Base-by-base conservation (phyloP, 2,888 invertebrate genomes). In the Sinohyriopsis cumingii region DNA sequence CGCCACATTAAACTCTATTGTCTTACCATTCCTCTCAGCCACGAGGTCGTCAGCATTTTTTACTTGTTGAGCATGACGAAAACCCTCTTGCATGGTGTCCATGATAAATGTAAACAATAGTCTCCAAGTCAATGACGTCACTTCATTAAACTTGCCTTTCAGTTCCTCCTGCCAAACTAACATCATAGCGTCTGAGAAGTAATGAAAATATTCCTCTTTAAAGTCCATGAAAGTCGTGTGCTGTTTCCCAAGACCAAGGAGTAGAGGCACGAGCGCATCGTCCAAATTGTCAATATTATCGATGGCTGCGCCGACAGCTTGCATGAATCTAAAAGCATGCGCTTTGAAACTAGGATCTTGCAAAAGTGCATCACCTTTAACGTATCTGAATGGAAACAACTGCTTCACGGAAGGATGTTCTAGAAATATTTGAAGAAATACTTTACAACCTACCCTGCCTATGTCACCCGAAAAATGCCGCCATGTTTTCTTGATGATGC, bases 241-340 rank as follows among this genome's bases (percentile, higher is more conserved):
- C 59, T 78, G 74, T 59, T 76, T 63, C 20, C 85, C 85, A 3
- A 85, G 76, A 19, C 75, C 74, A 20, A 79, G 62, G 33, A 85
- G 70, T 22, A 82, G 63, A 12, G 83, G 82, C 12, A 73, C 63
- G 28, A 85, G 65, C 5, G 70, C 63, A 18, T 66, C 73, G 18
- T 82, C 78, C n/a, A 81, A 70, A 65, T 81, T 72, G 67, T 83
- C 80, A 19, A 84, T 74, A 65, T 83, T 81, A 25, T 83, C 84
- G 0, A 84, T 78, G 5, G 81, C 81, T 4, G 82, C 82, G 6
- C 82, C 82, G 12, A 86, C 81, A 20, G 84, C 83, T 63, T 85
- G 82, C 85, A 86, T 86, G 76, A 86, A 86, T 22, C 86, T 69
- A 19, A 78, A 68, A 45, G 84, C 84, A 60, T 86, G 86, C 9